A percentile compares a stretch with the other conserved stretches of the same genome.
These are phyloP conservation scores for Halisarca cf. caerulea DNA, from an alignment of 37 sponge, comb jelly and placozoan genomes.

Conservation along the genomic window DNA sequence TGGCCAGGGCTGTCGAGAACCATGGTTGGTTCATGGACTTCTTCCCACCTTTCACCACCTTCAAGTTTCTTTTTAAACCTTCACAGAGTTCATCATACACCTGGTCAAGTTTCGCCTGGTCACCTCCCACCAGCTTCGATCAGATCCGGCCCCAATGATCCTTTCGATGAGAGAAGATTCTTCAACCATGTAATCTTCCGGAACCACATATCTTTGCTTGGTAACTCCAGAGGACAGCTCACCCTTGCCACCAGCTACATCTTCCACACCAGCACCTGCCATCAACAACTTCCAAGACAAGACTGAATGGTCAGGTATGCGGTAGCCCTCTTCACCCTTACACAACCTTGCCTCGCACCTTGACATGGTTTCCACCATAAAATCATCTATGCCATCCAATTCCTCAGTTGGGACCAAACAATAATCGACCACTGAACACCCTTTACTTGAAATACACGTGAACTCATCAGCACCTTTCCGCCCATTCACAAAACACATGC, in stretches of 20 bases:
- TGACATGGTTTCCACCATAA: slow-evolving; percentile 26
- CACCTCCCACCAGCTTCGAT: slow-evolving; percentile 23
- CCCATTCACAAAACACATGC: slow-evolving; percentile 22
- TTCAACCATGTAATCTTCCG: slow-evolving; percentile 14
- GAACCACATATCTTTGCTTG: slow-evolving; percentile 24
- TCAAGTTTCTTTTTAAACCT: slow-evolving; percentile 23
- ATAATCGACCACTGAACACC: slow-evolving; percentile 24
- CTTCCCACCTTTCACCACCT: slow-evolving; percentile 24
- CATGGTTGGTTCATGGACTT: slow-evolving; percentile 13
- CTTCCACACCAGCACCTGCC: slow-evolving; percentile 24
- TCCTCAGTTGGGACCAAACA: slow-evolving; percentile 27
- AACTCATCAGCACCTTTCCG: slow-evolving; percentile 28
- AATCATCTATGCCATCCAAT: slow-evolving; percentile 8
- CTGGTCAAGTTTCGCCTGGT: slow-evolving; percentile 20
- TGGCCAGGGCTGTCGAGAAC: slow-evolving; percentile 16
- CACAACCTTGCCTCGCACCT: slow-evolving; percentile 29
- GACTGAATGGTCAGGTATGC: slow-evolving; percentile 29
- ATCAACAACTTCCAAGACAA: slow-evolving; percentile 17
- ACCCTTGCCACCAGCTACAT: slow-evolving; percentile 11
- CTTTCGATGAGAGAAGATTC: slow-evolving; percentile 24
- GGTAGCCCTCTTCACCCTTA: slow-evolving; percentile 8
- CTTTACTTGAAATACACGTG: slow-evolving; percentile 21
- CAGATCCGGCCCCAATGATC: slow-evolving; percentile 12
- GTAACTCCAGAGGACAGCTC: slow-evolving; percentile 3
- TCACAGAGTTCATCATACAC: slow-evolving; percentile 22